Evolutionary conservation across 2,113 vertebrate species (phyloP).

Genomic region (Antigone vipio): DNA sequence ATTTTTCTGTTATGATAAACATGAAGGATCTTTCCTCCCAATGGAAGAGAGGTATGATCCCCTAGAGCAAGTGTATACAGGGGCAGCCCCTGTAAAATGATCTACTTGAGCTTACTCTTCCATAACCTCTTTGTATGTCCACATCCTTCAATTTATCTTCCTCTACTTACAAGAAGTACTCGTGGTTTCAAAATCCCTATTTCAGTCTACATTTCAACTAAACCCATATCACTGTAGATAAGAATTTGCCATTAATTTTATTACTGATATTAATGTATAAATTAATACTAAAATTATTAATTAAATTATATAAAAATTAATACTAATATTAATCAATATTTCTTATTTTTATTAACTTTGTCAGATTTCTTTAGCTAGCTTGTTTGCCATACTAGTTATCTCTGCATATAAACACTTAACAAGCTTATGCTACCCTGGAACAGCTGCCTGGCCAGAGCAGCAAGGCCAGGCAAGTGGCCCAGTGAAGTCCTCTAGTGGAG

Average conservation of each 20-base stretch:
- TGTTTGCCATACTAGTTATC: background rate
- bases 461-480: background rate
- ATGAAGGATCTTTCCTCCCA: background rate
- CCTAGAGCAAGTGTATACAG: rapidly evolving
- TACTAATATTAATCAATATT: background rate
- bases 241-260: background rate
- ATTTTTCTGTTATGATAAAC: background rate
- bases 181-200: background rate
- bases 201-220: background rate
- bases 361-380: background rate
- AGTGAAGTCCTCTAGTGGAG: background rate
- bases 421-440: background rate
- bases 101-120: background rate
- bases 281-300: too few species aligned
- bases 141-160: background rate
- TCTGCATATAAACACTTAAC: background rate
- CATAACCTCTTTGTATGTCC: background rate
- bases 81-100: background rate
- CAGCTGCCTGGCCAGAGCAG: background rate
- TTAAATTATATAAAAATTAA: too few species aligned
- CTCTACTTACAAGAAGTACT: background rate
- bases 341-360: background rate
- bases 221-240: background rate
- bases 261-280: background rate
- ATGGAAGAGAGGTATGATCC: background rate